A percentile compares a stretch with the other conserved stretches of the same genome.
Conservation (phyloP, 2,797 vertebrate species). For the Platalea minor region DNA sequence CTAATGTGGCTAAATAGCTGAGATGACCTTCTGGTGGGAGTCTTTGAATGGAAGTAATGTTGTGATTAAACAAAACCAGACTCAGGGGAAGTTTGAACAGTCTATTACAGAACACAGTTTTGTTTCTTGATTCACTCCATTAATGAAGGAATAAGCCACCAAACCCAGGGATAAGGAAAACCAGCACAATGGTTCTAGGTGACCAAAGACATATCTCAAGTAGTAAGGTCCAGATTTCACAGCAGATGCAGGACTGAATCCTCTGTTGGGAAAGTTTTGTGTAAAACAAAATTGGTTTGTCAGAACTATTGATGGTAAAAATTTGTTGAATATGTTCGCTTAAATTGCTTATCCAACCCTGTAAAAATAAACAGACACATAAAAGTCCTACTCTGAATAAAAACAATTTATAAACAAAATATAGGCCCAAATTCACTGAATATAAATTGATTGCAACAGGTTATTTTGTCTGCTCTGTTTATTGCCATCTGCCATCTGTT, state of each 20-base stretch:
- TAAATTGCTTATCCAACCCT: not conserved
- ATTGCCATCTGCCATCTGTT: not conserved
- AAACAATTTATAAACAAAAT: not conserved
- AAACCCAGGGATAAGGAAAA: not conserved
- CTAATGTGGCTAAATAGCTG: not conserved
- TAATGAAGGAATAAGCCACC: not conserved
- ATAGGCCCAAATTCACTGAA: not conserved
- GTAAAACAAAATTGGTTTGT: not conserved
- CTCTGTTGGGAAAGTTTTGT: not conserved
- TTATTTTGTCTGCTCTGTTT: not conserved
- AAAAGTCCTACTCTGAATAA: not conserved
- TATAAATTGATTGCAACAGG: not conserved
- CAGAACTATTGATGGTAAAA: not conserved
- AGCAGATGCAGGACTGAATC: not conserved
- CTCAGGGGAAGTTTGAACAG: not conserved
- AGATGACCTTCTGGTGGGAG: slow-evolving; percentile 19
- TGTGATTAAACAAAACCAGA: not conserved
- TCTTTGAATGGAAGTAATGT: not conserved
- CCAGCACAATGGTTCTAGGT: not conserved
- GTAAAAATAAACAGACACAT: not conserved
- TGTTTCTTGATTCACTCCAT: not conserved
- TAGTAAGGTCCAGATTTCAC: not conserved
- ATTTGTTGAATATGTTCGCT: not conserved
- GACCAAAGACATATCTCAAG: not conserved
- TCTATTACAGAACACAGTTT: not conserved